Conservation (phyloP, 1,140 invertebrate species). For the Araneus ventricosus region DNA sequence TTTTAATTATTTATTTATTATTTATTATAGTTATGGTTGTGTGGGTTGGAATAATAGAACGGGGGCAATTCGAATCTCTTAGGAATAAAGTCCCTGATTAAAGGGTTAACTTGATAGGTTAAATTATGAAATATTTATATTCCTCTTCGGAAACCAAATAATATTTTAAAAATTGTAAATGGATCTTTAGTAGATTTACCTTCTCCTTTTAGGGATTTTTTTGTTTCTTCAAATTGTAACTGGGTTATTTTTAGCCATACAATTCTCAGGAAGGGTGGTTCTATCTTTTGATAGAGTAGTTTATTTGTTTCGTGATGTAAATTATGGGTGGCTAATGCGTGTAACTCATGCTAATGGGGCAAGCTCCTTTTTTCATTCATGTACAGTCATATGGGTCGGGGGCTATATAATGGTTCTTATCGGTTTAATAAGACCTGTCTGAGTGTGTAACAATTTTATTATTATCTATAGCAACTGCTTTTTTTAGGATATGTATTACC, state of each 20-base stretch:
- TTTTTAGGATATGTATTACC: slow-evolving; percentile 86
- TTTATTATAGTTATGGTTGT: too few species aligned
- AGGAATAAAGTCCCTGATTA: too few species aligned
- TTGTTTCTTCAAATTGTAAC: slow-evolving; percentile 84
- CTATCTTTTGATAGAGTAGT: slow-evolving; percentile 79
- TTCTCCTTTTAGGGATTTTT: slow-evolving; percentile 48
- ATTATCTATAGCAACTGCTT: slow-evolving; percentile 84
- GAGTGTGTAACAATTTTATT: slow-evolving; percentile 83
- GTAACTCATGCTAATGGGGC: slow-evolving; percentile 82
- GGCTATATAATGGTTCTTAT: slow-evolving; percentile 78
- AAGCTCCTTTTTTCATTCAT: slow-evolving; percentile 79
- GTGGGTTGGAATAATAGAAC: too few species aligned
- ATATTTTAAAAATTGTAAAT: too few species aligned
- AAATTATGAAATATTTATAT: too few species aligned
- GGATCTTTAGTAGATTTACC: slow-evolving; percentile 38
- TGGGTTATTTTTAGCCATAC: slow-evolving; percentile 83
- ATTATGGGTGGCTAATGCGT: slow-evolving; percentile 82
- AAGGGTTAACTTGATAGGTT: too few species aligned
- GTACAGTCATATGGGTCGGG: slow-evolving; percentile 79
- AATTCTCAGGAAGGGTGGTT: slow-evolving; percentile 82
- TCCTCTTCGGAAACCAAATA: too few species aligned
- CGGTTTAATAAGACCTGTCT: neutral
- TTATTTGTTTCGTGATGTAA: slow-evolving; percentile 79
- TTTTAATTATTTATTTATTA: too few species aligned
- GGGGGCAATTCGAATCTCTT: too few species aligned